Evolutionary conservation across 1,140 invertebrate species (phyloP).

Genomic region (Brachionus koreanus): DNA sequence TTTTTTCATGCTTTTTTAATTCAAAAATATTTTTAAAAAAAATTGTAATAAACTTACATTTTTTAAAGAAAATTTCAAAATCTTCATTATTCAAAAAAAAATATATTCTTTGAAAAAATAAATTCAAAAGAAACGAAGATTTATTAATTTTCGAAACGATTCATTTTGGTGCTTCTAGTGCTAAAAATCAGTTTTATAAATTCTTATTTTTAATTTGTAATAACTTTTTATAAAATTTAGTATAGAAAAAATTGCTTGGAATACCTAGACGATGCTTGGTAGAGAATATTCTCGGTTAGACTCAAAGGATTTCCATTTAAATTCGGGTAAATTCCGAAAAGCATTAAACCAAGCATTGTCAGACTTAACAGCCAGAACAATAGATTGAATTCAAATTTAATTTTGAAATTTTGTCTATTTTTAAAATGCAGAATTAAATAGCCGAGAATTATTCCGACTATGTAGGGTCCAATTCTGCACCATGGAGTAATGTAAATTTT

Average conservation of each 20-base stretch:
- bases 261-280: slow-evolving; percentile 24
- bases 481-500: slow-evolving; percentile 29
- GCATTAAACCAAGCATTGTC: not conserved
- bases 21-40: too few relatives aligned
- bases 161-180: too few relatives aligned
- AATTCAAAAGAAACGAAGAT: too few relatives aligned
- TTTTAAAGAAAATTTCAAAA: too few relatives aligned
- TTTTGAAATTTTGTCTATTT: slow-evolving; percentile 4
- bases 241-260: not conserved
- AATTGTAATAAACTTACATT: too few relatives aligned
- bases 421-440: slow-evolving; percentile 47
- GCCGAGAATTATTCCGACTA: slow-evolving; percentile 60
- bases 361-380: slow-evolving; percentile 23
- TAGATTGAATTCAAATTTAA: not conserved
- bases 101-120: too few relatives aligned
- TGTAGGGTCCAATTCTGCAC: slow-evolving; percentile 60
- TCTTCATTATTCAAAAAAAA: too few relatives aligned
- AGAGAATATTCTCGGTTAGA: not conserved
- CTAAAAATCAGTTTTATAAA: too few relatives aligned
- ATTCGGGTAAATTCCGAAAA: slow-evolving; percentile 41
- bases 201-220: too few relatives aligned
- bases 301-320: slow-evolving; percentile 23
- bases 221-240: too few relatives aligned
- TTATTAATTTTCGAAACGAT: too few relatives aligned
- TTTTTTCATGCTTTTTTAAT: too few relatives aligned